Evolutionary conservation across 2,888 invertebrate species (phyloP).

Genomic region (Seira ritae): DNA sequence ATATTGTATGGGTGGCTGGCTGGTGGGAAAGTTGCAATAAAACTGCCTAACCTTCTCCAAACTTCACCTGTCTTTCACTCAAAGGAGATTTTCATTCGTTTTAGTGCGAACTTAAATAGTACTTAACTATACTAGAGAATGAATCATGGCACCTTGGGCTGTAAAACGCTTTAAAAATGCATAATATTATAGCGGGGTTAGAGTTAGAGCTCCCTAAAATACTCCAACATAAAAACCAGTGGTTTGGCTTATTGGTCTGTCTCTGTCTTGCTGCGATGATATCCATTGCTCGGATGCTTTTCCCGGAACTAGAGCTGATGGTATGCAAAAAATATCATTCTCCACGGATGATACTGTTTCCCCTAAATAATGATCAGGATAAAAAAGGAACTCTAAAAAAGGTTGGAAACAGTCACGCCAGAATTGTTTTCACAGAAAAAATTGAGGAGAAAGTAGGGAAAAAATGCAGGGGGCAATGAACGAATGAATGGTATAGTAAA

Average conservation of each 20-base stretch:
- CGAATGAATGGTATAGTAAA: slow-evolving; percentile 28
- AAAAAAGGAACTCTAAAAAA: not conserved
- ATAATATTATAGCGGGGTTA: too few relatives aligned
- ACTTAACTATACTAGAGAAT: too few relatives aligned
- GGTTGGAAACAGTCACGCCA: not conserved
- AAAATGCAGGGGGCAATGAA: slow-evolving; percentile 42
- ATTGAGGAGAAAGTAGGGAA: slow-evolving; percentile 2
- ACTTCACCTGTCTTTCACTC: not conserved
- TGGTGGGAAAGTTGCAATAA: not conserved
- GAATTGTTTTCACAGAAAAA: not conserved
- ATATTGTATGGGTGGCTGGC: too few relatives aligned
- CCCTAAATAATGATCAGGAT: not conserved
- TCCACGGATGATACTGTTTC: not conserved
- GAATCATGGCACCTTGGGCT: not conserved
- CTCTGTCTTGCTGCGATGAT: too few relatives aligned
- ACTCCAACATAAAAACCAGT: too few relatives aligned
- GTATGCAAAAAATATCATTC: not conserved
- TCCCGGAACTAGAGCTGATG: not conserved
- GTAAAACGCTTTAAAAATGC: not conserved
- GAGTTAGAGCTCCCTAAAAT: too few relatives aligned
- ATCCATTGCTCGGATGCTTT: too few relatives aligned
- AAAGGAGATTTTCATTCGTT: too few relatives aligned
- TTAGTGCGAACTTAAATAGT: too few relatives aligned
- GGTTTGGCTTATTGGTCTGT: too few relatives aligned
- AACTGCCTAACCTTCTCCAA: not conserved